Base-by-base conservation (phyloP, 1,140 invertebrate species). In the Drosophila carrolli region DNA sequence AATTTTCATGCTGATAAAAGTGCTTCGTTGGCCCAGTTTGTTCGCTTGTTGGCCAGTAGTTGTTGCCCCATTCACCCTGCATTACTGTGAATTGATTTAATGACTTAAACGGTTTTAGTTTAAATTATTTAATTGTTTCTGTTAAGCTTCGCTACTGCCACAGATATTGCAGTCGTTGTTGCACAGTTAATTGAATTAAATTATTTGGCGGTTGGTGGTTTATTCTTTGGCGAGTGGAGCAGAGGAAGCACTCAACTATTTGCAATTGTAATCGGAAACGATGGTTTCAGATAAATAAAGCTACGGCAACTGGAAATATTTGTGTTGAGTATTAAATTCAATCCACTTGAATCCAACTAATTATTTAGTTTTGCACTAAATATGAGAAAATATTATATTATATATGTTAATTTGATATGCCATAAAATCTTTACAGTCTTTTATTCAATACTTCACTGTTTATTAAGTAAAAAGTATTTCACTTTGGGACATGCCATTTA, bases 41-140 rank as follows among this genome's bases (percentile, higher is more conserved):
- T 7, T 19, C 7, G 56, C 1, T 32, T 0, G 29, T 32, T 32
- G 29, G 29, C 29, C 29, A 32, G 29, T 32, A 11, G 4, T 41
- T 38, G 3, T 9, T 19, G 13, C 10, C 51, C 11, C 65, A 61
- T 41, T 77, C 16, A 5, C 19, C 19, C 44, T 23, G 1, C 16
- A 38, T 19, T 65, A 27, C 41, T 40, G 53, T 40, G 67, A 81
- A 82, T 72, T 82, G 75, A 88, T 82, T 82, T 78, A 86, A 82
- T 81, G 81, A 74, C 81, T 85, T 81, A 77, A 81, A 70, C 51
- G 70, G 70, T 48, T 78, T 66, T 70, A 71, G 75, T 65, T 68
- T 88, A 72, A 75, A 88, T 78, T 61, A 86, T 86, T 78, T 86
- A 86, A 86, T 81, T 81, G 74, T 55, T 41, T 53, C 76, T 67